Base-by-base conservation (phyloP, 2,797 vertebrate species). In the Gymnocypris eckloni region DNA sequence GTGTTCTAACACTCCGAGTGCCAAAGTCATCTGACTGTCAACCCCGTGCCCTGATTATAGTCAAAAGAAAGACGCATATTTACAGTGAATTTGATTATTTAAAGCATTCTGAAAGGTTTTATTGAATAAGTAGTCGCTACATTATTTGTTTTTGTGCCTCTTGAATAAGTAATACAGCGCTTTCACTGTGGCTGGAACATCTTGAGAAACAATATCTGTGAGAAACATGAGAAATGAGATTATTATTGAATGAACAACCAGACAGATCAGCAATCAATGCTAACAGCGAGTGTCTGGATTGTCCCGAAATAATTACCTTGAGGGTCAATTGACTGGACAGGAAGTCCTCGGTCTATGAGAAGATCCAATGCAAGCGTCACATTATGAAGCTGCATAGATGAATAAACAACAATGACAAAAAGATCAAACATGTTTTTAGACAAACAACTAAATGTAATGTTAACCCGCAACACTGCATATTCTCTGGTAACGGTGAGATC, bases 191-290 rank as follows among this genome's bases (percentile, higher is more conserved):
- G 95, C 90, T 67, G 93, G 89, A 33, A 61, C 0, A 16, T 99
- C 96, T 93, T 96, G 94, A 0, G 96, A 96, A 87, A 98, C 96
- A 0, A 99, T 95, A 93, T 97, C 98, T 99, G 94, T 48, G 64
- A 92, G 89, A 33, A 90, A 78, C 87, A 87, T 87, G 54, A 84
- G 41, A 86, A 33, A 88, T 72, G 10, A 64, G n/a, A 59, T 79
- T 43, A 77, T 71, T 52, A 64, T 8, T 64, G 56, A 85, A 18
- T 81, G 9, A 45, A 59, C 64, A 67, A 80, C 16, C 25, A 79
- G 39, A 48, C 9, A 69, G 83, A 85, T 61, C 48, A 71, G 77
- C 61, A 84, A 81, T 59, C 22, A n/a, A 78, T 39, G n/a, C 52
- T 41, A 67, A 43, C 20, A 43, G 12, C 70, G 15, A 43, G 20